phyloP scores from a whole-genome alignment of 2,888 invertebrate species.

The Ischnus inquisitorius region DNA sequence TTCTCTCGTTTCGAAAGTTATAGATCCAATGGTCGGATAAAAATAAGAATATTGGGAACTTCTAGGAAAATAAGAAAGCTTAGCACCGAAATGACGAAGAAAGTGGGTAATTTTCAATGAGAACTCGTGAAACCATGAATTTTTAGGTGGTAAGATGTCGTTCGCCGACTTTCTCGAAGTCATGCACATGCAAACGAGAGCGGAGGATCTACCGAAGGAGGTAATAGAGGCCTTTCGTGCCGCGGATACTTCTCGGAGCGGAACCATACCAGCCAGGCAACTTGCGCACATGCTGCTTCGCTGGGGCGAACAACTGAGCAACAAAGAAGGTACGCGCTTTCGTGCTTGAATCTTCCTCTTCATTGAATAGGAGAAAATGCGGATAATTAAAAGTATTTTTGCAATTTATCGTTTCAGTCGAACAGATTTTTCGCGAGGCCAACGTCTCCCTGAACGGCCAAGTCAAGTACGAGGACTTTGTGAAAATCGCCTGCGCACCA shows the following conservation, averaged over 20 bases:
- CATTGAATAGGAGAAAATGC: not conserved
- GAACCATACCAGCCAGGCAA: conserved; percentile 93
- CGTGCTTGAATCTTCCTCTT: too few species aligned
- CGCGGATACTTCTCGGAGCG: conserved; percentile 91
- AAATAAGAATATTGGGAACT: too few species aligned
- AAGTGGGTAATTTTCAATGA: conserved; percentile 27
- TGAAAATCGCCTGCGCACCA: conserved; percentile 96
- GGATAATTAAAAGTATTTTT: too few species aligned
- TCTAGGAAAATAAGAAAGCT: too few species aligned
- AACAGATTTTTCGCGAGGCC: conserved; percentile 96
- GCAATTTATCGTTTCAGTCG: conserved; percentile 86
- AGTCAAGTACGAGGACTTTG: conserved; percentile 96
- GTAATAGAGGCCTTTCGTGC: conserved; percentile 96
- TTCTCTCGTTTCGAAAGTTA: too few species aligned
- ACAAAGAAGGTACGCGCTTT: conserved; percentile 87
- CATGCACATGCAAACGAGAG: conserved; percentile 95
- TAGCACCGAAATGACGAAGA: not conserved
- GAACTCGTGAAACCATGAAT: not conserved
- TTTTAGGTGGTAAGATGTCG: conserved; percentile 94
- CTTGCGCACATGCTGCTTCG: conserved; percentile 94
- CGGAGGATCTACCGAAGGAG: conserved; percentile 94
- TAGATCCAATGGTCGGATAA: too few species aligned
- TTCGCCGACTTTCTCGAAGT: conserved; percentile 98
- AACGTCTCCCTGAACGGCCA: conserved; percentile 93
- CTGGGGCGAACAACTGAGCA: conserved; percentile 95